Evolutionary conservation across 2,113 vertebrate genomes (phyloP).

Genomic region (Hiodon tergisus): DNA sequence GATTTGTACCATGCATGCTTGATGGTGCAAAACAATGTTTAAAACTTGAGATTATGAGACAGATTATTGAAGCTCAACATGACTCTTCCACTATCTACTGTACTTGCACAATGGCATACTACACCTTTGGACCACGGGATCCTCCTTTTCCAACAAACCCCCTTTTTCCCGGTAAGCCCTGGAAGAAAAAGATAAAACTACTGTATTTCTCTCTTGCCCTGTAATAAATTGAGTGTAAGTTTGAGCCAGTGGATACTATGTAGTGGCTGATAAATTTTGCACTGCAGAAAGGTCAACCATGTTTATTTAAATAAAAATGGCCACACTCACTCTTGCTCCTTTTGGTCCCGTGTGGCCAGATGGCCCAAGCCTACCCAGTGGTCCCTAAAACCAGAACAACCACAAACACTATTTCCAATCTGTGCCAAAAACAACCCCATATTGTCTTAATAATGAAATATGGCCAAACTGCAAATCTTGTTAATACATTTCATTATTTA

Average conservation of each 20-base stretch:
- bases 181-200: background rate
- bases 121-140: conserved; percentile 54
- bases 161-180: conserved; percentile 54
- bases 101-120: background rate
- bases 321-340: conserved; percentile 46
- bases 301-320: background rate
- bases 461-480: background rate
- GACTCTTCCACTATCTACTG: background rate
- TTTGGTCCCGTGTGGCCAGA: conserved; percentile 45
- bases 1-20: too few species aligned
- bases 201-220: background rate
- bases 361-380: conserved; percentile 44
- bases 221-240: background rate
- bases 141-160: conserved; percentile 51
- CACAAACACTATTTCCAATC: background rate
- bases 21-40: too few species aligned
- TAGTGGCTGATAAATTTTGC: background rate
- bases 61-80: background rate
- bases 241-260: background rate
- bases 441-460: background rate
- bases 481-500: background rate
- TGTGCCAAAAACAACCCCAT: background rate
- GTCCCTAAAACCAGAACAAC: conserved; percentile 47
- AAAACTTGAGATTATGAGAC: too few species aligned
- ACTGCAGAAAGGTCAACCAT: background rate